phyloP scores from a whole-genome alignment of 2,113 vertebrate genomes.

The Rafetus swinhoei region DNA sequence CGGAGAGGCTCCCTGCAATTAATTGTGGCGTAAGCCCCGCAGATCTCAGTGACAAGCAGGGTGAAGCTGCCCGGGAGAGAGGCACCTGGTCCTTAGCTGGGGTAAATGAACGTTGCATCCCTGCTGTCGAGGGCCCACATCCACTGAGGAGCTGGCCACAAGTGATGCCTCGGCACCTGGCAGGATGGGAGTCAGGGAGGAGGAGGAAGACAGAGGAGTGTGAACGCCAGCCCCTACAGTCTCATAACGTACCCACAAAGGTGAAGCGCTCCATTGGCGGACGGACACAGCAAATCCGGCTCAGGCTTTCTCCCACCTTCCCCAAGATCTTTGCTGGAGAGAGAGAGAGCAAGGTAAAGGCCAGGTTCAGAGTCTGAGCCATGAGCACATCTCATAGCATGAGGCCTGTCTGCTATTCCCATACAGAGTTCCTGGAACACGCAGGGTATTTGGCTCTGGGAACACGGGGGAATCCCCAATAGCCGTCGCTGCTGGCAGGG shows the following conservation, averaged over 20 bases:
- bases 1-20: not conserved
- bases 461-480: not conserved
- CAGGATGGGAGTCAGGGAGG: not conserved
- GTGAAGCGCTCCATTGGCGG: constrained; percentile 94
- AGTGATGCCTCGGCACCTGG: not conserved
- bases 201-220: not conserved
- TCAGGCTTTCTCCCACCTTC: constrained; percentile 93
- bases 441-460: not conserved
- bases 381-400: not conserved
- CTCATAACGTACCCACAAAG: constrained; percentile 88
- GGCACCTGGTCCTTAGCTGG: not conserved
- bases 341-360: not conserved
- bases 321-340: constrained; percentile 91
- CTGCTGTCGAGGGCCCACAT: not conserved
- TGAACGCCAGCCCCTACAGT: not conserved
- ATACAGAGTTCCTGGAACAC: not conserved
- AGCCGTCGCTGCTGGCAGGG: not conserved
- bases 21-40: not conserved
- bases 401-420: not conserved
- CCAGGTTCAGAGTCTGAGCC: not conserved
- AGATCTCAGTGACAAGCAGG: not conserved
- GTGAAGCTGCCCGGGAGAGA: not conserved
- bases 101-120: not conserved
- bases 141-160: not conserved
- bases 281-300: constrained; percentile 95